phyloP scores from a whole-genome alignment of 35 echinoderm and acorn worm genomes.

The Hemicentrotus pulcherrimus region DNA sequence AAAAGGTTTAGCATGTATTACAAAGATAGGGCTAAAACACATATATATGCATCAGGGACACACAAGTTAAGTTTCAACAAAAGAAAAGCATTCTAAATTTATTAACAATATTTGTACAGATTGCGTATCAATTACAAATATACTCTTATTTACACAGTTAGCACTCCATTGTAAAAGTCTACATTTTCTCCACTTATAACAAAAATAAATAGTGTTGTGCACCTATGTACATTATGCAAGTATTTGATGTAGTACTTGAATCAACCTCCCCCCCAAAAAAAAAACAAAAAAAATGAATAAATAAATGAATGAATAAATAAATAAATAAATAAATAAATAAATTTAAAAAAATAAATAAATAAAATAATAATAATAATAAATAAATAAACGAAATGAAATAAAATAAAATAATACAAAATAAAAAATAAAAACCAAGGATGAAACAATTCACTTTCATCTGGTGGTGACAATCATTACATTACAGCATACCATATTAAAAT shows the following conservation, averaged over 20 bases:
- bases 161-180: not conserved
- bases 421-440: too few species aligned
- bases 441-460: too few species aligned
- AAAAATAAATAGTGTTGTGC: not conserved
- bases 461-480: not conserved
- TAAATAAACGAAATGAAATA: too few species aligned
- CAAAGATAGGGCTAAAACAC: not conserved
- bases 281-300: too few species aligned
- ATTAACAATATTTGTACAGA: not conserved
- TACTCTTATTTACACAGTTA: not conserved
- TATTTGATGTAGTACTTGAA: too few species aligned
- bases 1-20: not conserved
- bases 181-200: not conserved
- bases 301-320: too few species aligned
- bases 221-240: not conserved
- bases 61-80: not conserved
- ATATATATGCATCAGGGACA: not conserved
- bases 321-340: too few species aligned
- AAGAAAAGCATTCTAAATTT: not conserved
- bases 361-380: too few species aligned
- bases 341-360: too few species aligned
- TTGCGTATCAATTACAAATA: not conserved
- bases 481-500: too few species aligned
- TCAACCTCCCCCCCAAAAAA: too few species aligned
- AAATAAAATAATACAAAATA: too few species aligned